These are phyloP conservation scores for Raja brachyura DNA, from an alignment of 2,113 vertebrate genomes.

Conservation along the genomic window DNA sequence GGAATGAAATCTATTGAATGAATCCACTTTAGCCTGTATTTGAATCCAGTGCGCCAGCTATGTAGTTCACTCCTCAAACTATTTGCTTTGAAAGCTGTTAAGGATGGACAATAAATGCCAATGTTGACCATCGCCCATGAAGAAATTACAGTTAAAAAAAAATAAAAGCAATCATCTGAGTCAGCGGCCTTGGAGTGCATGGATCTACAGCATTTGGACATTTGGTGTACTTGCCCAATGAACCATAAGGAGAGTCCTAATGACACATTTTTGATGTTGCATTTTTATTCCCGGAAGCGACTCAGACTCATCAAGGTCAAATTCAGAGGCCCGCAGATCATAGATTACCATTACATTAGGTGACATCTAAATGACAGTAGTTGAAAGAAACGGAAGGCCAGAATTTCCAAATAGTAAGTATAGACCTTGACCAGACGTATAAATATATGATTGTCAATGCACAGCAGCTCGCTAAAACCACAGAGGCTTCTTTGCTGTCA, in stretches of 20 bases:
- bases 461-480: conserved; percentile 23
- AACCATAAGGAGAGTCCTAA: neutral
- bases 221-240: conserved; percentile 11
- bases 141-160: too few species aligned
- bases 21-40: too few species aligned
- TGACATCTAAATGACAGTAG: conserved; percentile 29
- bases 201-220: neutral
- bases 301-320: conserved; percentile 21
- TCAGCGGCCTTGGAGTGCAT: neutral
- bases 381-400: conserved; percentile 33
- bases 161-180: too few species aligned
- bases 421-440: conserved; percentile 35
- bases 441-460: conserved; percentile 37
- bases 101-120: too few species aligned
- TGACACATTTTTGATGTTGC: neutral
- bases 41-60: too few species aligned
- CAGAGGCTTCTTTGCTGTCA: conserved; percentile 32
- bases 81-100: too few species aligned
- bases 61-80: too few species aligned
- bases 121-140: too few species aligned
- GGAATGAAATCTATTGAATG: too few species aligned
- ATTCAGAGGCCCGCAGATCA: neutral
- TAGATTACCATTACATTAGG: conserved; percentile 27
- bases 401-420: conserved; percentile 27
- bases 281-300: conserved; percentile 8